Evolutionary conservation across 2,797 vertebrate genomes (phyloP), one percentile per base, ranked within the genome.

Genomic region (Lemur catta): DNA sequence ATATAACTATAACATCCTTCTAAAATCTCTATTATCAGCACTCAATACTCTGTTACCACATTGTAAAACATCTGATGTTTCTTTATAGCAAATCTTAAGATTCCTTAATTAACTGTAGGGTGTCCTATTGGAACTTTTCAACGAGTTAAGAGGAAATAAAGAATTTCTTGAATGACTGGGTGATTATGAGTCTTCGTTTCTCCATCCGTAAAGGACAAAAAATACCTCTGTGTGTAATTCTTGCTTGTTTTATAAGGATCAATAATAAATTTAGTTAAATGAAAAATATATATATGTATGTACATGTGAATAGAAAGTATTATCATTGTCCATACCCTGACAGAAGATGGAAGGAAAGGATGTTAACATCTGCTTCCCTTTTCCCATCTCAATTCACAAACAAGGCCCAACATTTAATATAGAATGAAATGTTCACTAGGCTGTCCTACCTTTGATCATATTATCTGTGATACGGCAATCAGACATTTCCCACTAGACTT

Each of bases 371-470:
- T 84, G 14, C 13, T 48, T 89, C 28, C 18, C 4, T 35, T 92
- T 96, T 93, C 41, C 7, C 59, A 18, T 90, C 50, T 84, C 50
- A 84, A 12, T 55, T 94, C 28, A 33, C 71, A 91, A 95, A 57
- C 22, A 30, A 93, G 14, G 10, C 30, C 78, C 74, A 85, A 50
- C 1, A 38, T 84, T 90, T 89, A 38, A 28, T 38, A 69, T 3
- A 84, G 35, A 76, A 33, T 79, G 15, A 74, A 85, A 52, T 76
- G 22, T 8, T 84, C 76, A 67, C 10, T 55, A 75, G 9, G 63
- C 41, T 78, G 81, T 81, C 22, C 59, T 75, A 46, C 13, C 33
- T n/a, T 78, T 28, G 48, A 4, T 63, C 50, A 17, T 33, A 43
- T 57, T 80, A 38, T 28, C 18, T 79, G 38, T 52, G 30, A n/a